Base-by-base conservation (phyloP, 1,140 invertebrate species). In the Streblospio benedicti region DNA sequence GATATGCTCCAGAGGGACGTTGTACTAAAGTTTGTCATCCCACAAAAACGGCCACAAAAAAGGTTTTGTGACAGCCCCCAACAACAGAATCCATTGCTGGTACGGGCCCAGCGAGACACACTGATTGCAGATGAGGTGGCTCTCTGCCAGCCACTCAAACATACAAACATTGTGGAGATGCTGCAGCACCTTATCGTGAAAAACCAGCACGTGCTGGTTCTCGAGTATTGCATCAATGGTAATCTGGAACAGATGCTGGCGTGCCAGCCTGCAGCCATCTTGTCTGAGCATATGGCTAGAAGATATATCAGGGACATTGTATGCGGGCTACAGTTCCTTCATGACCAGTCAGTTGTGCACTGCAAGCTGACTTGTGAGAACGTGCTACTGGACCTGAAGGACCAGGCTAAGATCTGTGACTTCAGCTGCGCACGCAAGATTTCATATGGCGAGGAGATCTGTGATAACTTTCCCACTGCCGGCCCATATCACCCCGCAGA, bases 221-320 rank as follows among this genome's bases (percentile, higher is more conserved):
- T 71, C 59, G 71, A 73, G 45, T 70, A 69, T 56, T 73, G 71
- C 59, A 66, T 69, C 23, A 65, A 61, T 52, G 71, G 71, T n/a
- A 67, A 61, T 51, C 62, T 73, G 9, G 65, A 68, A 28, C 64
- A 67, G 49, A 52, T 73, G 38, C 61, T 73, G 9, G 60, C 60
- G 20, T 55, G 59, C 0, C 64, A 65, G 58, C 64, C 65, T 31
- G 70, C 64, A 35, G 58, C 66, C 28, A 68, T 73, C 55, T 49
- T 73, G 20, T 61, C 66, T 0, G 71, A 73, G 57, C 43, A 57
- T 12, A 60, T 71, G 9, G 65, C 69, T 30, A 44, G 64, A n/a
- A 43, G 65, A 27, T 73, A 73, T 61, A 67, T 70, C 51, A 44
- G 41, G 1, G 66, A 73, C 53, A 53, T 69, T 38, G 53, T 69